These are phyloP conservation scores for Drosophila pandora DNA, from an alignment of 1,140 invertebrate species.

Conservation along the genomic window DNA sequence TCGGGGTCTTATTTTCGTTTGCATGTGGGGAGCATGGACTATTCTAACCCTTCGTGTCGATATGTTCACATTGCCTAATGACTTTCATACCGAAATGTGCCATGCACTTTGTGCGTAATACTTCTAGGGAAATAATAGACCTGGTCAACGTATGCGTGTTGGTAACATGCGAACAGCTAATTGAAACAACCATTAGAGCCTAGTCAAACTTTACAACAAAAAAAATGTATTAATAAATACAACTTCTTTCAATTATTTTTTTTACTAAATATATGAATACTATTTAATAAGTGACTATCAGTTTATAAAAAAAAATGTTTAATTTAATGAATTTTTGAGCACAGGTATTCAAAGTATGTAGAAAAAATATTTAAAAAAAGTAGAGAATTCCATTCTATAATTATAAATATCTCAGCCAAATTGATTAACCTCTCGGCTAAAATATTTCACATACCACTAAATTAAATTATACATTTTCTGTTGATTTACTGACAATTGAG, in stretches of 20 bases:
- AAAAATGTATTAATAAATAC: too few species aligned
- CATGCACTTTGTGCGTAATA: slow-evolving; percentile 78
- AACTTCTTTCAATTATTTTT: too few species aligned
- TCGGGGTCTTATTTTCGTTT: not conserved
- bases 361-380: too few species aligned
- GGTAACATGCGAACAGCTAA: not conserved
- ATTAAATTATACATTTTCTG: not conserved
- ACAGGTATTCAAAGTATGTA: too few species aligned
- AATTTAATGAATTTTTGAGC: too few species aligned
- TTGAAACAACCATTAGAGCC: not conserved
- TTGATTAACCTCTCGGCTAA: not conserved
- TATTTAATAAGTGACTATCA: too few species aligned
- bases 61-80: slow-evolving; percentile 49
- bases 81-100: slow-evolving; percentile 72
- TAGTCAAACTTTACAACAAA: not conserved
- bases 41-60: slow-evolving; percentile 3
- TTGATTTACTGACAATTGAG: not conserved
- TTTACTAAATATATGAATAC: too few species aligned
- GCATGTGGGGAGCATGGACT: not conserved
- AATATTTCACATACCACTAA: not conserved
- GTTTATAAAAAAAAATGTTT: too few species aligned
- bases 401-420: not conserved
- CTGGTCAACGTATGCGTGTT: slow-evolving; percentile 60
- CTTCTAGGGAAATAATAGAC: slow-evolving; percentile 70
- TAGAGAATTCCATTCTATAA: not conserved